Conservation (phyloP, 2,888 invertebrate genomes). For the Synanthedon andrenaeformis region DNA sequence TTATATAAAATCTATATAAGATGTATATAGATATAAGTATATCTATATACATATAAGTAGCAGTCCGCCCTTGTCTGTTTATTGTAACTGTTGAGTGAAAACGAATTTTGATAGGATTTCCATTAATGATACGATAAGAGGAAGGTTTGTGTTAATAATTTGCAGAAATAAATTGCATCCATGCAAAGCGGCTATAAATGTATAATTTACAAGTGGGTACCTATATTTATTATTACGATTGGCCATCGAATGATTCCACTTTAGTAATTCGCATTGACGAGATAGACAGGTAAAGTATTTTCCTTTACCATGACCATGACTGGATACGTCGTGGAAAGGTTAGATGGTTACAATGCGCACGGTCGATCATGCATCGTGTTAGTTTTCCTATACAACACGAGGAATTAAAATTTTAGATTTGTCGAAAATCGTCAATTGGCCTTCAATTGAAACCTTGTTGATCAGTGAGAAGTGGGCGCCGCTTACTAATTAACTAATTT, state of each 20-base stretch:
- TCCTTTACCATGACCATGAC: conserved; percentile 13
- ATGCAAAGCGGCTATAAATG: no score
- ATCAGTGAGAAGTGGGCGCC: conserved; percentile 12
- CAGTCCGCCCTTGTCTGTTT: no score
- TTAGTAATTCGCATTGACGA: not conserved
- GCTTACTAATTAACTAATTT: conserved; percentile 17
- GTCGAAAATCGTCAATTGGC: conserved; percentile 27
- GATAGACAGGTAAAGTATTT: conserved; percentile 5
- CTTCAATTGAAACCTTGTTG: conserved; percentile 25
- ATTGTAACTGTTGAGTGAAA: no score
- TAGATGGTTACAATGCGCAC: conserved; percentile 8
- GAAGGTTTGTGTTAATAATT: no score
- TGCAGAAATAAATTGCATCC: no score
- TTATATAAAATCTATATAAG: no score
- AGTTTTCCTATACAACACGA: conserved; percentile 16
- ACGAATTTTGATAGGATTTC: no score
- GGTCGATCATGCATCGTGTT: conserved; percentile 10
- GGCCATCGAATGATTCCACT: not conserved
- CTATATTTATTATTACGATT: not conserved
- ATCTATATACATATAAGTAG: no score
- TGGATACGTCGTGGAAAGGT: conserved; percentile 8
- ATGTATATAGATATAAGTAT: no score
- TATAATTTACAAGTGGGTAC: no score
- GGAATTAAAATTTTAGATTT: conserved; percentile 30
- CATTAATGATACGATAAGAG: no score